Conservation (phyloP, 1,140 invertebrate genomes). For the Atta texana region DNA sequence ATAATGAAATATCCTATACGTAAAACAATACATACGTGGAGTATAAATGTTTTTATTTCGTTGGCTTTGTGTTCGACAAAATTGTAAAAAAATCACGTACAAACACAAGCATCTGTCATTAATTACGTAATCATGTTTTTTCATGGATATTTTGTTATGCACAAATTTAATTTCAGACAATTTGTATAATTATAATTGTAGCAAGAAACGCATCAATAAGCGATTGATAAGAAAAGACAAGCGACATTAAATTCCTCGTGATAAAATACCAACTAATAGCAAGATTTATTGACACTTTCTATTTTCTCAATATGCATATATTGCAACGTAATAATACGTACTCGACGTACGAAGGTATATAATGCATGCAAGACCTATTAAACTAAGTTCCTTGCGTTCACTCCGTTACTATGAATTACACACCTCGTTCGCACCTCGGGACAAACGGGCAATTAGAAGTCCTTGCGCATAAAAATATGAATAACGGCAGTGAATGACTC, state of each 20-base stretch:
- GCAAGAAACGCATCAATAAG: background rate
- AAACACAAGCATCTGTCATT: background rate
- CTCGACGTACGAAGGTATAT: conserved; percentile 31
- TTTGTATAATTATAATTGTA: background rate
- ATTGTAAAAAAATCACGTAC: background rate
- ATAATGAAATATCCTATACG: conserved; percentile 14
- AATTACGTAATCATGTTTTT: background rate
- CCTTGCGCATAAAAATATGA: conserved; percentile 20
- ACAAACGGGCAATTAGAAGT: conserved; percentile 42
- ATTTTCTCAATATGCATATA: background rate
- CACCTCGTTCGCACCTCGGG: background rate
- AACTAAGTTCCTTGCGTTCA: conserved; percentile 52
- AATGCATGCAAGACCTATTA: conserved; percentile 60
- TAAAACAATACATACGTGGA: background rate
- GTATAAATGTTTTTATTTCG: background rate
- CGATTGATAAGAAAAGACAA: background rate
- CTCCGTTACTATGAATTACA: conserved; percentile 38
- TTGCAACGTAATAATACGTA: background rate
- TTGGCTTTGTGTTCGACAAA: background rate
- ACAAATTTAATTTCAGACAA: conserved; percentile 9
- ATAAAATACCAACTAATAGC: conserved; percentile 18
- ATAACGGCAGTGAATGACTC: conserved; percentile 35
- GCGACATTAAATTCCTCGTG: background rate
- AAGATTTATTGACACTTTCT: background rate
- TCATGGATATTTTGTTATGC: background rate